Evolutionary conservation across 2,113 vertebrate genomes (phyloP), one percentile per base, ranked within the genome.

Genomic region (Dolichotis patagonum): DNA sequence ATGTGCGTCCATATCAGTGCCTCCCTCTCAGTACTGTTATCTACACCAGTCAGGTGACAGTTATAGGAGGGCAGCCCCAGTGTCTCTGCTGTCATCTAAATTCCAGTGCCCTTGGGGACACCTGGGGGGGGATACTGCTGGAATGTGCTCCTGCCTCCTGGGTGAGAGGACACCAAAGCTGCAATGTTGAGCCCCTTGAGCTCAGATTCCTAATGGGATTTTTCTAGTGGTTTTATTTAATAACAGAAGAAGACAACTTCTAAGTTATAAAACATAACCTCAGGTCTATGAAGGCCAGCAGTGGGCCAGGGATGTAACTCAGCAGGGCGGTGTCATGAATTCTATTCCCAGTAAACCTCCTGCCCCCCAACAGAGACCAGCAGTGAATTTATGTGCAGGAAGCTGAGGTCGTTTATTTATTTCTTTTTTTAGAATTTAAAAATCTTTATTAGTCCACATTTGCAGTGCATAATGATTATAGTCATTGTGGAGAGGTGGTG

Each of bases 141-240:
- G 43, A 67, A 22, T 22, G 14, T 4, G 6, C 32, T 84, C 14
- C 73, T 26, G 9, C 49, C 12, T 85, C 22, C 65, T 22, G 62
- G 77, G 19, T 4, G 46, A 38, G 49, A 1, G 1, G 0, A 6
- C 14, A 35, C 30, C 43, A 13, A 58, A 62, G 65, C 7, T 78
- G 38, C 12, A 46, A 62, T 12, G 81, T 43, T 19, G 43, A 54
- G 35, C 52, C 88, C 35, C 35, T 56, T 8, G 85, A 94, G 38
- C 67, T 49, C 67, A 75, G 35, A 28, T 24, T 30, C 49, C 71
- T 38, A 5, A 4, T 14, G 86, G 41, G 63, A 85, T 60, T 87
- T 83, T 78, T 62, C 43, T 87, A 75, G 63, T 63, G 49, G 49
- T 94, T 84, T 95, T 87, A 90, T 81, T 73, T 85, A 94, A 88